These are phyloP conservation scores for Zosterops borbonicus DNA, from an alignment of 2,113 vertebrate genomes.

Conservation along the genomic window DNA sequence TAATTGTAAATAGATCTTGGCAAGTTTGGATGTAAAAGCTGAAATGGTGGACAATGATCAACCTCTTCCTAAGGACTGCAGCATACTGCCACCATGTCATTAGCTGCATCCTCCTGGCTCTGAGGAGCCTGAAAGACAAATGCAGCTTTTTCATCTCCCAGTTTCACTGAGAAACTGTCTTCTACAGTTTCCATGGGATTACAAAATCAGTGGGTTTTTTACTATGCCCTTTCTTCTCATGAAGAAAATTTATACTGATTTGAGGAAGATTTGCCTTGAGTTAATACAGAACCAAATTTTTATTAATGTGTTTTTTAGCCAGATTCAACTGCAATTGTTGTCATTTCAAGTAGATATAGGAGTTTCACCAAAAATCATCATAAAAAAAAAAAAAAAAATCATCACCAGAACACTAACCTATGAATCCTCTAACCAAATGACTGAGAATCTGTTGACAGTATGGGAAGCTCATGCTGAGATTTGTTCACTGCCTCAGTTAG, in stretches of 20 bases:
- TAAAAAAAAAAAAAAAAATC: neutral
- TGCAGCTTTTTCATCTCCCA: neutral
- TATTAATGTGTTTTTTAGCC: neutral
- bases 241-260: neutral
- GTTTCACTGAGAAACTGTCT: neutral
- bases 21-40: neutral
- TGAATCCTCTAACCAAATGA: neutral
- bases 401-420: neutral
- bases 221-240: neutral
- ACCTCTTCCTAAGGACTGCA: neutral
- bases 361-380: neutral
- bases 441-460: neutral
- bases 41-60: neutral
- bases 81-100: neutral
- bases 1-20: neutral
- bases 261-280: neutral
- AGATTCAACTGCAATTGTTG: neutral
- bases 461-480: neutral
- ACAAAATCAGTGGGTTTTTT: fast-evolving
- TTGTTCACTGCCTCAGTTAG: neutral
- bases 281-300: neutral
- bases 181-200: neutral
- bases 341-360: neutral
- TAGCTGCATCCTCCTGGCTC: neutral
- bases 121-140: neutral